phyloP scores from a whole-genome alignment of 2,888 invertebrate genomes.

The Plagiodera versicolora region DNA sequence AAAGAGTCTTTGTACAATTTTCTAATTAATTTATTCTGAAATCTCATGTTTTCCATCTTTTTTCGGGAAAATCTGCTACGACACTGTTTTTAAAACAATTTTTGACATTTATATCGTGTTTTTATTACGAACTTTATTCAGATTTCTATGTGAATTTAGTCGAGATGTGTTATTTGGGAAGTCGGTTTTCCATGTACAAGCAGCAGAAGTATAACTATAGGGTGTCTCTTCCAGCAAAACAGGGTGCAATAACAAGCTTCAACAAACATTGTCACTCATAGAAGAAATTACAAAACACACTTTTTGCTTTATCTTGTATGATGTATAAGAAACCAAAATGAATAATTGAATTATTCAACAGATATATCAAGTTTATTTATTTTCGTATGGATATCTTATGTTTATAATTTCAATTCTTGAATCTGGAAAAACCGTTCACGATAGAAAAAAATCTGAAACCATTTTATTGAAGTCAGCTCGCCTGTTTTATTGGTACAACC shows the following conservation, averaged over 20 bases:
- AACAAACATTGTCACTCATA: neutral
- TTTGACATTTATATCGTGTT: constrained; percentile 29
- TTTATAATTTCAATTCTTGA: too few species aligned
- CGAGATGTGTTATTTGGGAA: constrained; percentile 4
- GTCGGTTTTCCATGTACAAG: neutral
- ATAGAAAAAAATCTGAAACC: too few species aligned
- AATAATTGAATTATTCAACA: too few species aligned
- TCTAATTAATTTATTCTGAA: constrained; percentile 28
- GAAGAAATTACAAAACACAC: too few species aligned
- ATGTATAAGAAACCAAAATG: too few species aligned
- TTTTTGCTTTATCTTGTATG: too few species aligned
- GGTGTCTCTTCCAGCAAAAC: neutral
- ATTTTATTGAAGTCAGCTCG: neutral
- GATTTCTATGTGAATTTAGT: constrained; percentile 13
- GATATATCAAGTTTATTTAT: too few species aligned
- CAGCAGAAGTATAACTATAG: neutral
- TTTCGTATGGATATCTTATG: too few species aligned
- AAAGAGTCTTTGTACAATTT: constrained; percentile 23
- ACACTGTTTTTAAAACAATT: constrained; percentile 20
- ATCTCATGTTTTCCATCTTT: constrained; percentile 25
- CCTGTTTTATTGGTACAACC: constrained; percentile 12
- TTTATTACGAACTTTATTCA: constrained; percentile 16
- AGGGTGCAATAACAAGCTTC: neutral
- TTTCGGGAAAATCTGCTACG: constrained; percentile 24
- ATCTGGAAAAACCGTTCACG: too few species aligned